A percentile compares a stretch with the other conserved stretches of the same genome.
phyloP scores from a whole-genome alignment of 1,140 invertebrate genomes.

The Xylocopa sonorina region DNA sequence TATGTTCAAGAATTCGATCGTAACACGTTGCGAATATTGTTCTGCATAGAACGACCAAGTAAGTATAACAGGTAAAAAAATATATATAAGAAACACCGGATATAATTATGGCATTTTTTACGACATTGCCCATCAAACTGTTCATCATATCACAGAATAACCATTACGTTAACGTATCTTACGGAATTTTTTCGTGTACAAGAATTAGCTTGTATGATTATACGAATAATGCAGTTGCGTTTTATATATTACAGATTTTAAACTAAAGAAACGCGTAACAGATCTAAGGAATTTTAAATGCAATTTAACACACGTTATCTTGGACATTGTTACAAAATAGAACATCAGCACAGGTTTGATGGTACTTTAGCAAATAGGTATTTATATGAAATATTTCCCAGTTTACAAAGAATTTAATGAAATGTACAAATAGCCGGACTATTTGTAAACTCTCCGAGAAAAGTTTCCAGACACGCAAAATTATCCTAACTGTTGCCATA shows the following conservation, averaged over 20 bases:
- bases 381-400: constrained; percentile 37
- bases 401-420: constrained; percentile 16
- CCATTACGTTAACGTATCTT: constrained; percentile 4
- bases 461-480: background rate
- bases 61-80: background rate
- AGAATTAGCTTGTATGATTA: background rate
- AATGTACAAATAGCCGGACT: constrained; percentile 39
- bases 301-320: constrained; percentile 56
- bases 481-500: constrained; percentile 28
- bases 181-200: background rate
- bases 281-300: constrained; percentile 45
- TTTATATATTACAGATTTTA: constrained; percentile 52
- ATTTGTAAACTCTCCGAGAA: constrained; percentile 28
- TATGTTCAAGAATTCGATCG: background rate
- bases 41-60: constrained; percentile 11
- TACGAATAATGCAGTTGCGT: constrained; percentile 16
- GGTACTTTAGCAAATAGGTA: constrained; percentile 17
- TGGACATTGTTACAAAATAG: constrained; percentile 52
- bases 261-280: constrained; percentile 21
- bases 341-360: constrained; percentile 27
- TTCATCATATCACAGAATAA: constrained; percentile 9
- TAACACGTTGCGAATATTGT: background rate
- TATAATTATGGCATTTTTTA: constrained; percentile 23
- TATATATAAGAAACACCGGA: background rate
- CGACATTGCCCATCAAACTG: background rate